Evolutionary conservation across 2,113 vertebrate species (phyloP).

Genomic region (Trichechus manatus): DNA sequence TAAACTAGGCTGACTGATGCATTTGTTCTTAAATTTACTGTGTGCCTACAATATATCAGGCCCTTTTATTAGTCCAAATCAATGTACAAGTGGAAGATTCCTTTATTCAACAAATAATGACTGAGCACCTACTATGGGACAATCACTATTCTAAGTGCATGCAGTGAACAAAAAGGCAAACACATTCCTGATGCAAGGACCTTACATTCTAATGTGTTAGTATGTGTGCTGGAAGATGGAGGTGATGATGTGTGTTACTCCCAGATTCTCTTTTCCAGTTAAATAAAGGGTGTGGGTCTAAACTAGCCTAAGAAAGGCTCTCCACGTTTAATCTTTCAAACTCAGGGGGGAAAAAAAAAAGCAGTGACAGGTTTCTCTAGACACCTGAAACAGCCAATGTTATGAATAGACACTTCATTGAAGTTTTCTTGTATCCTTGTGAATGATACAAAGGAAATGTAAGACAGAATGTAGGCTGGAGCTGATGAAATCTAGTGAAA

Average conservation of each 20-base stretch:
- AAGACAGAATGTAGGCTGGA: background rate
- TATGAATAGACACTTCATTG: background rate
- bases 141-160: background rate
- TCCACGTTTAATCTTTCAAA: background rate
- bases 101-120: background rate
- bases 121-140: background rate
- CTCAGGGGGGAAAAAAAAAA: conserved; percentile 2
- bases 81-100: background rate
- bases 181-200: background rate
- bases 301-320: background rate
- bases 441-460: background rate
- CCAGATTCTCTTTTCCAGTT: background rate
- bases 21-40: conserved; percentile 18
- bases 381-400: background rate
- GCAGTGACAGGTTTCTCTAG: background rate
- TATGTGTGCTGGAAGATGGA: background rate
- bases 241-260: background rate
- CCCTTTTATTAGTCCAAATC: background rate
- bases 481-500: conserved; percentile 22
- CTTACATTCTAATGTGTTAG: background rate
- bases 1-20: background rate
- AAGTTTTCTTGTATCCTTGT: background rate
- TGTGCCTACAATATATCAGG: background rate
- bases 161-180: conserved; percentile 6
- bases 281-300: background rate